Percentiles rank a stretch among this genome's conserved stretches.
These are phyloP conservation scores for Rhimphoctona megacephalus DNA, from an alignment of 2,888 invertebrate species.

Conservation along the genomic window DNA sequence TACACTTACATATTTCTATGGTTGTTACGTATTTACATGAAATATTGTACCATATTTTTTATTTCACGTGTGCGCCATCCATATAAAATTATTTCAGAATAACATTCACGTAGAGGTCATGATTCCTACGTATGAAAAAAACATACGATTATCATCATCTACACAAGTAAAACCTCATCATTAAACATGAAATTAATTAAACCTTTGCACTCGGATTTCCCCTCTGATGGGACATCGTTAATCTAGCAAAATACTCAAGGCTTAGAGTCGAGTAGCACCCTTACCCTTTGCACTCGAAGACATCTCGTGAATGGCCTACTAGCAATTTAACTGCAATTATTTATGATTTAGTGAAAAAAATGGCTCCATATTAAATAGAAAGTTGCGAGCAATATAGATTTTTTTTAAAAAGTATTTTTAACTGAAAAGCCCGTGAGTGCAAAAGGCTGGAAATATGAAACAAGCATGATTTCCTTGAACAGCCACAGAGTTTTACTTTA, in stretches of 20 bases:
- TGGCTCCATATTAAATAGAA: not conserved
- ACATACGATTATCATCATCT: too few species aligned
- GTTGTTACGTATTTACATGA: conserved; percentile 12
- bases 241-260: too few species aligned
- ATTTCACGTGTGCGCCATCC: not conserved
- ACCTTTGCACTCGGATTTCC: too few species aligned
- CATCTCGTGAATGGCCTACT: not conserved
- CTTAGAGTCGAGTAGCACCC: too few species aligned
- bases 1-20: not conserved
- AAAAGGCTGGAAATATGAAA: not conserved
- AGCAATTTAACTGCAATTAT: not conserved
- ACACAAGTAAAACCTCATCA: too few species aligned
- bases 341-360: not conserved
- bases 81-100: too few species aligned
- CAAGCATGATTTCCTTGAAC: not conserved
- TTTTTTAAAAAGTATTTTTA: too few species aligned
- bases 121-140: too few species aligned
- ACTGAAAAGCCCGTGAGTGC: too few species aligned
- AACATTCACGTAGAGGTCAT: too few species aligned
- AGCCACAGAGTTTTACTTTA: not conserved
- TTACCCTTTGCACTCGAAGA: not conserved
- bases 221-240: too few species aligned
- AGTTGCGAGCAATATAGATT: not conserved
- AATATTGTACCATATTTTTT: conserved; percentile 4
- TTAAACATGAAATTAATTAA: too few species aligned